phyloP scores from a whole-genome alignment of 2,888 invertebrate genomes.

The Zootermopsis nevadensis region DNA sequence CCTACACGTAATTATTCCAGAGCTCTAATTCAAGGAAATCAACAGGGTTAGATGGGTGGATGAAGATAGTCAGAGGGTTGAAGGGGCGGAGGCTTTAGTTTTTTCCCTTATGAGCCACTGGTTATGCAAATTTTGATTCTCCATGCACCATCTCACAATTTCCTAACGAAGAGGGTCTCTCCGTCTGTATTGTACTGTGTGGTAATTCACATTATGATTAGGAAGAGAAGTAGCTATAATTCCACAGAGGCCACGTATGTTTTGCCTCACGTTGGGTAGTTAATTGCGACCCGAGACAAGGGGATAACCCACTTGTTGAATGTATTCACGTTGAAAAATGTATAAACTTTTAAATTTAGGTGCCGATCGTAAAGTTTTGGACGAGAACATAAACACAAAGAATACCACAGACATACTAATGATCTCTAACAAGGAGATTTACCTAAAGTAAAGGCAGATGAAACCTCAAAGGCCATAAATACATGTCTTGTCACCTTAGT shows the following conservation, averaged over 20 bases:
- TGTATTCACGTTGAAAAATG: no score
- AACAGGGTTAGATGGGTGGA: slow-evolving; percentile 20
- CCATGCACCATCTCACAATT: slow-evolving; percentile 31
- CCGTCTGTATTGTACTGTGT: slow-evolving; percentile 15
- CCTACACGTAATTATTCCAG: slow-evolving; percentile 17
- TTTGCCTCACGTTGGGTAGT: background rate
- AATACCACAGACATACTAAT: no score
- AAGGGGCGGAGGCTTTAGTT: background rate
- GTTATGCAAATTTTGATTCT: slow-evolving; percentile 42
- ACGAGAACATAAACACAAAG: no score
- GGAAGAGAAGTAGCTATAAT: background rate
- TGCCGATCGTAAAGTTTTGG: no score
- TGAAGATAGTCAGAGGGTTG: slow-evolving; percentile 15
- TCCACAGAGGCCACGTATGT: background rate
- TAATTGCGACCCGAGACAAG: slow-evolving; percentile 7
- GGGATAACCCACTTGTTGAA: background rate
- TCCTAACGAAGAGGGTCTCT: slow-evolving; percentile 33
- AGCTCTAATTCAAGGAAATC: slow-evolving; percentile 32
- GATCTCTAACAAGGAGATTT: no score
- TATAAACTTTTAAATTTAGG: no score
- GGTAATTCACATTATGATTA: slow-evolving; percentile 28
- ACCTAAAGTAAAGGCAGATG: no score
- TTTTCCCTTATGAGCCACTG: slow-evolving; percentile 23
- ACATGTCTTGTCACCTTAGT: no score
- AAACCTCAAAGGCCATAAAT: no score